Base-by-base conservation (phyloP, 1,140 invertebrate species). In the Pinna nobilis region DNA sequence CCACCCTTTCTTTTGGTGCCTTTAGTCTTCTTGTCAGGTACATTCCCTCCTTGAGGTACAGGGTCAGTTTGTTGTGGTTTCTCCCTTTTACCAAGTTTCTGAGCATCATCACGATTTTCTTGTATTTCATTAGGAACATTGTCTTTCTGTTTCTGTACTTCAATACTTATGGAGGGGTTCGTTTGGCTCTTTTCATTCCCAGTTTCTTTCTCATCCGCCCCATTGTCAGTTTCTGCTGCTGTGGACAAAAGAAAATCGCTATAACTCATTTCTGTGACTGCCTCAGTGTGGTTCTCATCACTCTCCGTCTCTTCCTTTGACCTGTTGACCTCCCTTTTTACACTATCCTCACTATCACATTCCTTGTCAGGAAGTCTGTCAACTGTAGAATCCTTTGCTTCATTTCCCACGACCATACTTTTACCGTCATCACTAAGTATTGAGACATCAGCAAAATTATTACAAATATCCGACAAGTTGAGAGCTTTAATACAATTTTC, bases 401-500 rank as follows among this genome's bases (percentile, higher is more conserved):
- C n/a, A 23, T 23, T 23, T 37, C 23, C 15, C 28, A 41, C 37
- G 39, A 33, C 44, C 2, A 15, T 30, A 25, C 28, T 63, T 35
- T 37, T 5, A n/a, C 37, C 39, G 2, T 25, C 35, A 63, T 63
- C 59, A 41, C 59, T 63, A 3, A 63, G 23, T 18, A 63, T 44
- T 3, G 59, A 63, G 25, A 44, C 59, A 44, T 63, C 59, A 41
- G 37, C 37, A 25, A 63, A 20, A 23, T 63, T 44, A 11, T 32
- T 18, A 63, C 59, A 63, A 39, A 63, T 28, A 25, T 63, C 59
- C 28, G 59, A 63, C 20, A 63, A 44, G 15, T 63, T 63, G 3
- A 63, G 25, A 1, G 59, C 15, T 41, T 63, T 63, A 9, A 9
- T 44, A 18, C 18, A 25, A 41, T 11, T 44, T 25, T 41, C n/a